Evolutionary conservation across 2,113 vertebrate genomes (phyloP).

Genomic region (Agapornis roseicollis): DNA sequence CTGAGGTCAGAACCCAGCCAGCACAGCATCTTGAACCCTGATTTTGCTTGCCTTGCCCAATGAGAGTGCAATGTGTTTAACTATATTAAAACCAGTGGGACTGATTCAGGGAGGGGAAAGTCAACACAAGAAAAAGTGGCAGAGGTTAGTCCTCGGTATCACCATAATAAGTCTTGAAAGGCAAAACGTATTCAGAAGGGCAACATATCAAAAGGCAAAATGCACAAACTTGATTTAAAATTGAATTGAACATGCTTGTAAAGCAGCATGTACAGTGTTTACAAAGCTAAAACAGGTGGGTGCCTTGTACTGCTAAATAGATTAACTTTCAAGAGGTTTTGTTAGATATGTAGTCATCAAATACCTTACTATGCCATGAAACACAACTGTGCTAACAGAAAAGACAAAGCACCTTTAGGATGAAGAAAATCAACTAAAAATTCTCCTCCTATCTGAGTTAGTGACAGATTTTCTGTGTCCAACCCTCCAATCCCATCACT

Average conservation of each 20-base stretch:
- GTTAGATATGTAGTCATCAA: background rate
- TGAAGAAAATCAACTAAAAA: background rate
- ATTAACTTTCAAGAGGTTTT: background rate
- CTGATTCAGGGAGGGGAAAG: background rate
- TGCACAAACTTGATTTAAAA: background rate
- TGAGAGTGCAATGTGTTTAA: background rate
- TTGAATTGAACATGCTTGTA: background rate
- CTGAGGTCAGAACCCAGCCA: conserved; percentile 8
- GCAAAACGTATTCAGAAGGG: background rate
- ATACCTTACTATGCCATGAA: background rate
- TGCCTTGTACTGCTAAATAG: background rate
- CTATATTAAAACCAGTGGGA: background rate
- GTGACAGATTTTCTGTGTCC: background rate
- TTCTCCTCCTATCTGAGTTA: background rate
- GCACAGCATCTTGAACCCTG: background rate
- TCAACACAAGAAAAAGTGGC: background rate
- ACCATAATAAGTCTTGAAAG: background rate
- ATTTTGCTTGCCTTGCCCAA: background rate
- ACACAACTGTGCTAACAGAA: background rate
- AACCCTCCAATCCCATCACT: background rate
- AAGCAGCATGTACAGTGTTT: background rate
- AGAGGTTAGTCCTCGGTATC: background rate
- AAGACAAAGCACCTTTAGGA: background rate
- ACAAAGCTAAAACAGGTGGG: background rate
- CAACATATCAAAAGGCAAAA: background rate